Evolutionary conservation across 2,113 vertebrate species (phyloP), one percentile per base, ranked within the genome.

Genomic region (Paradoxurus hermaphroditus): DNA sequence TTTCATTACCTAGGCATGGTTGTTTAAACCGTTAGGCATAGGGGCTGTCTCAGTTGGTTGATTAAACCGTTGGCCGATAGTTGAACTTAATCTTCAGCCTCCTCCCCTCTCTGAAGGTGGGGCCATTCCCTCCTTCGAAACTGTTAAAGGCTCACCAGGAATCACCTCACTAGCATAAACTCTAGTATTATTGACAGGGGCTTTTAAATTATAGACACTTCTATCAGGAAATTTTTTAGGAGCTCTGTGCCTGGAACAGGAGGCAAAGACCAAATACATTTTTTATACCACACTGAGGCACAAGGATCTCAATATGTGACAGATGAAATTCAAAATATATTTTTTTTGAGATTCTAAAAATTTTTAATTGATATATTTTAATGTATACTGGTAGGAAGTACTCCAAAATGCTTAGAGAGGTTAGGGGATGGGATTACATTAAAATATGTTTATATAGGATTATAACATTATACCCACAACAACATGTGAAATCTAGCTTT

Each of bases 171-270:
- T 95, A 94, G 41, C 53, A 53, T 92, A 78, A 92, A 46, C 85
- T 93, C 92, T 94, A 63, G 41, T 88, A 27, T 63, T 31, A 77
- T 92, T 85, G 86, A 93, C 56, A 81, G 44, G 59, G 41, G 41
- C n/a, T 68, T 94, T 68, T 79, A 41, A 94, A 68, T 91, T 95
- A 88, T 67, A 95, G 85, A 39, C 31, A 79, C 29, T 83, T 21
- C 95, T 70, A 72, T 67, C 67, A 90, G 88, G 39, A 94, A 86
- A 63, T 96, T 88, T 49, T 91, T 96, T 86, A 86, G 85, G 78
- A 94, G 49, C 59, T 92, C n/a, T 84, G 53, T 95, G 63, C 39
- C 63, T 95, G 79, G 25, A 95, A 73, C 46, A 13, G 3, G 25
- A 15, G 62, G 21, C 79, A 90, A 92, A 87, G 53, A 94, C 19